Conservation (phyloP, 2,797 vertebrate genomes). For the Chaenodraco wilsoni region DNA sequence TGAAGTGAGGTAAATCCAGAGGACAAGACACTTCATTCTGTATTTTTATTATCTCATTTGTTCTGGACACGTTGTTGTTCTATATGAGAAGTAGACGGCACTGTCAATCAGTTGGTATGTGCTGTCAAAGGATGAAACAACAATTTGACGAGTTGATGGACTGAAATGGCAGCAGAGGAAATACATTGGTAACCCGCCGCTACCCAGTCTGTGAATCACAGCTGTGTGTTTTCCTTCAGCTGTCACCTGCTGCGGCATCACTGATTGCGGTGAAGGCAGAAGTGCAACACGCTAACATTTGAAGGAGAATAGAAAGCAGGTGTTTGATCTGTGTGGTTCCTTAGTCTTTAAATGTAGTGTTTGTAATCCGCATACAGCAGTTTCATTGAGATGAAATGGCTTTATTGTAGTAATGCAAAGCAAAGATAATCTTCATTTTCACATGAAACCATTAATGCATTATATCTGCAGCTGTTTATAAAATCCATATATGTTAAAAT, state of each 20-base stretch:
- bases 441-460: not conserved
- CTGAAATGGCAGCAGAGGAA: constrained; percentile 17
- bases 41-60: constrained; percentile 4
- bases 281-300: not conserved
- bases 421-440: not conserved
- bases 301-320: constrained; percentile 6
- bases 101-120: constrained; percentile 11
- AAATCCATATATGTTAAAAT: not conserved
- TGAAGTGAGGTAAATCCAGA: not conserved
- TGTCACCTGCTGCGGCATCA: constrained; percentile 49
- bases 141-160: constrained; percentile 11
- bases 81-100: not conserved
- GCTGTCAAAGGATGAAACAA: constrained; percentile 10
- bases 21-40: not conserved
- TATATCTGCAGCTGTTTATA: not conserved
- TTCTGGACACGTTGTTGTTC: not conserved
- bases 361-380: not conserved
- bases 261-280: constrained; percentile 41
- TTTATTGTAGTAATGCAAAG: not conserved
- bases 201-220: constrained; percentile 32
- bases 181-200: constrained; percentile 9
- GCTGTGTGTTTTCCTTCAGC: constrained; percentile 39
- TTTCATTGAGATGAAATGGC: not conserved
- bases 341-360: not conserved
- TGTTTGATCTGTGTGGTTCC: not conserved